Evolutionary conservation across 2,113 vertebrate species (phyloP), one percentile per base, ranked within the genome.

Genomic region (Cinclus cinclus): DNA sequence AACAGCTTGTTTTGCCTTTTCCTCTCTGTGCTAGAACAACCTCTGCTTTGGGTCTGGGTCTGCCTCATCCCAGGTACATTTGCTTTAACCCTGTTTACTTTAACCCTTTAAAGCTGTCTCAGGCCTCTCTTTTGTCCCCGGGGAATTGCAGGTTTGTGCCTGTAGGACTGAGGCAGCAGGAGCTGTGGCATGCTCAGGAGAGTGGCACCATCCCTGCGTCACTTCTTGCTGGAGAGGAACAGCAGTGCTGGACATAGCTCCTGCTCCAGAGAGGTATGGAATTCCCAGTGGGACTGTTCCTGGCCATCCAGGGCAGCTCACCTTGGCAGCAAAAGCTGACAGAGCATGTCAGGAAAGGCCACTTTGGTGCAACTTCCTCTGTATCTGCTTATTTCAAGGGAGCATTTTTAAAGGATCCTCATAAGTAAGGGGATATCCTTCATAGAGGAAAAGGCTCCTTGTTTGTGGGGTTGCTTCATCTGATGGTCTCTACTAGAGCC

Each of bases 171-270:
- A 46, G 74, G 2, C 75, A 65, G 79, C 58, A 47, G 83, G 73
- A 89, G 70, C 64, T 0, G 90, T 94, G 90, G 93, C 56, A 97
- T 97, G 96, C 92, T 97, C 69, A 94, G 91, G 84, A 94, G 92
- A 86, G 65, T 0, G 0, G 76, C 68, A 70, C 83, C 3, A 0
- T 58, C 63, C 39, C 93, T 95, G 80, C 4, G 59, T 37, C 93
- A 80, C 74, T 81, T 91, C 83, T 84, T 94, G 71, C 83, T 89
- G 87, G 47, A 81, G 74, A 91, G 64, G 52, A 94, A 70, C 60
- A 65, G 46, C 64, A 2, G 78, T 4, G 18, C 58, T 77, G 92
- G 85, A 60, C 80, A 68, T 4, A 90, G 65, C 73, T 94, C 4
- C 0, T 60, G 23, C 56, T 52, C 78, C 37, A 20, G 65, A 1